Evolutionary conservation across 2,888 invertebrate genomes (phyloP).

Genomic region (Vandiemenella viatica): DNA sequence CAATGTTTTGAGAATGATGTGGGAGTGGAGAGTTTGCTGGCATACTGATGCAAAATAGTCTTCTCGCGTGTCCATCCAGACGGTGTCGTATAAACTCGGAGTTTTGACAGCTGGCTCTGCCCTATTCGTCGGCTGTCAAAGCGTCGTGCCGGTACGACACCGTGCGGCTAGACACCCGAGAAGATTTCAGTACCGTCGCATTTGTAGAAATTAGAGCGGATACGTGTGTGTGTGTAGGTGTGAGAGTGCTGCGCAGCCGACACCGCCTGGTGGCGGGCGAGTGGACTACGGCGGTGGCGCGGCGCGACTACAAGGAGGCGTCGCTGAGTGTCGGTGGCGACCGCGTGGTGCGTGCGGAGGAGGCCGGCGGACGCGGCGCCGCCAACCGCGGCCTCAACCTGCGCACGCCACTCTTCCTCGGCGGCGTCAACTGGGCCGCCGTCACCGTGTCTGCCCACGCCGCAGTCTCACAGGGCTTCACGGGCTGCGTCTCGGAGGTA

Average conservation of each 20-base stretch:
- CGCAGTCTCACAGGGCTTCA: slow-evolving; percentile 61
- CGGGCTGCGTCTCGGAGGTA: slow-evolving; percentile 79
- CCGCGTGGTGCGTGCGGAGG: slow-evolving; percentile 46
- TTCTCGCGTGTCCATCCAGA: no score
- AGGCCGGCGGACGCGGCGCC: slow-evolving; percentile 41
- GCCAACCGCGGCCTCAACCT: slow-evolving; percentile 47
- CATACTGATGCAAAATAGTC: no score
- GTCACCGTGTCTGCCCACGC: slow-evolving; percentile 54
- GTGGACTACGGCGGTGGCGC: slow-evolving; percentile 63
- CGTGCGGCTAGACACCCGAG: no score
- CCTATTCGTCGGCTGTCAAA: no score
- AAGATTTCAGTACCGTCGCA: no score
- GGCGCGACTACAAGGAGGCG: slow-evolving; percentile 50
- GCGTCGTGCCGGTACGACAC: no score
- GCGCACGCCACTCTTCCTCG: slow-evolving; percentile 70
- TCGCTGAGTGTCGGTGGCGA: slow-evolving; percentile 58
- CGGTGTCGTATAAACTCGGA: no score
- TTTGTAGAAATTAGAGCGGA: no score
- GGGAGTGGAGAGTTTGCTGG: no score
- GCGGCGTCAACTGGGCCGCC: slow-evolving; percentile 65
- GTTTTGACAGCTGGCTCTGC: no score
- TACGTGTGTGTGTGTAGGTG: no score
- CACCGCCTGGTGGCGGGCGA: slow-evolving; percentile 32
- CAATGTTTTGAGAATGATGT: no score
- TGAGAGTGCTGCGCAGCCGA: slow-evolving; percentile 32